phyloP scores from a whole-genome alignment of 2,797 vertebrate species.

The Myripristis murdjan region DNA sequence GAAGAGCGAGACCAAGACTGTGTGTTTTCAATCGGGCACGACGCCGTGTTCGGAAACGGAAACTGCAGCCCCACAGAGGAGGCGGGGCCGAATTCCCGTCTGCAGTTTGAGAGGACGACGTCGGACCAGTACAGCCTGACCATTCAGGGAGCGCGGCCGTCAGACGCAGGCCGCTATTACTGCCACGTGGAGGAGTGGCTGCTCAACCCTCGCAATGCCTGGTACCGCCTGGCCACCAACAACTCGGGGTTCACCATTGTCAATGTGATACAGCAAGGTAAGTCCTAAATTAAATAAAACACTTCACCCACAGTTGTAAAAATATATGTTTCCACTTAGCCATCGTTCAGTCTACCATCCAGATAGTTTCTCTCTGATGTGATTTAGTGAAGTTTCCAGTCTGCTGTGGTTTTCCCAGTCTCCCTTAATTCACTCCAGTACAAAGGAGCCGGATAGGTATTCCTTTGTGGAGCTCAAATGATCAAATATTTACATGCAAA shows the following conservation, averaged over 20 bases:
- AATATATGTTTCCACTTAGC: too few species aligned
- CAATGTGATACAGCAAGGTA: slow-evolving; percentile 90
- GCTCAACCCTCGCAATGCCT: slow-evolving; percentile 90
- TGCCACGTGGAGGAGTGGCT: slow-evolving; percentile 97
- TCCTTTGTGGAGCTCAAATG: too few species aligned
- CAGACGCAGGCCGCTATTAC: slow-evolving; percentile 92
- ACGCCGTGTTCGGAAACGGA: slow-evolving; percentile 91
- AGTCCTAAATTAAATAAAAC: too few species aligned
- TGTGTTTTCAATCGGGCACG: slow-evolving; percentile 92
- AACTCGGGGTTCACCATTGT: slow-evolving; percentile 90
- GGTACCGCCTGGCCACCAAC: slow-evolving; percentile 95
- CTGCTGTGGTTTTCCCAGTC: too few species aligned
- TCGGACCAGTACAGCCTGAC: slow-evolving; percentile 92
- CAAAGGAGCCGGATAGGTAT: too few species aligned
- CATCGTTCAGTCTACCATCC: too few species aligned
- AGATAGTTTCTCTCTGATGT: too few species aligned
- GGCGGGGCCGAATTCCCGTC: slow-evolving; percentile 85
- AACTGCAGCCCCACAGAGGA: slow-evolving; percentile 86
- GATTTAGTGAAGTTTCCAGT: too few species aligned
- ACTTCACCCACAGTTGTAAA: too few species aligned
- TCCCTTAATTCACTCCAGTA: too few species aligned
- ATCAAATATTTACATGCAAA: too few species aligned
- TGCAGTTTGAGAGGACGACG: slow-evolving; percentile 93
- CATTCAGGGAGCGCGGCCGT: slow-evolving; percentile 86
- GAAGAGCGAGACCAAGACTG: slow-evolving; percentile 71